Evolutionary conservation across 2,113 vertebrate genomes (phyloP).

Genomic region (Ameiurus melas): DNA sequence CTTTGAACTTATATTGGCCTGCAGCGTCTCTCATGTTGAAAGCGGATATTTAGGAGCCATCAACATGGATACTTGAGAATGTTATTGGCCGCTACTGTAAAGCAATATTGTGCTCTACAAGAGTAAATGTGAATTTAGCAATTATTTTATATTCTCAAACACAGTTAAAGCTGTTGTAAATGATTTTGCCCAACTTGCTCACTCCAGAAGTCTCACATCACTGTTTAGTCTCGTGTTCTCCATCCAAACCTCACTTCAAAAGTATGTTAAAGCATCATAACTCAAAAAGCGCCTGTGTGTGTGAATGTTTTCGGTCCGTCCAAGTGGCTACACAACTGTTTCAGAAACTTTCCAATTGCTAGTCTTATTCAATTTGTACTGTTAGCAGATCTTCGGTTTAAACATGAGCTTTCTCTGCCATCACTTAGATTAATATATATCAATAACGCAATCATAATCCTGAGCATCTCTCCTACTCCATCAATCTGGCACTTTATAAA

Average conservation of each 20-base stretch:
- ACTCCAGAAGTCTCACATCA: neutral
- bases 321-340: neutral
- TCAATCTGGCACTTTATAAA: neutral
- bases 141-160: neutral
- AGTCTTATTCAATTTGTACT: neutral
- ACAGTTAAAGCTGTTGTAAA: neutral
- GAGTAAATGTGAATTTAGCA: neutral
- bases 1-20: slow-evolving; percentile 45
- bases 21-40: slow-evolving; percentile 8
- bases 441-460: neutral
- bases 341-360: neutral
- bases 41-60: slow-evolving; percentile 33
- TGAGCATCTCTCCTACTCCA: neutral
- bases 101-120: neutral
- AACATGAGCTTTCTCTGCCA: neutral
- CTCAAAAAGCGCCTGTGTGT: neutral
- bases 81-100: slow-evolving; percentile 31
- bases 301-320: neutral
- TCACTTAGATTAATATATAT: neutral
- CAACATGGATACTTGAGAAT: neutral
- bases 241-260: neutral
- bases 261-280: neutral
- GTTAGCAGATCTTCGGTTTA: neutral
- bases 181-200: neutral
- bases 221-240: neutral